phyloP scores from a whole-genome alignment of 2,888 invertebrate genomes.

The Dorcus hopei region DNA sequence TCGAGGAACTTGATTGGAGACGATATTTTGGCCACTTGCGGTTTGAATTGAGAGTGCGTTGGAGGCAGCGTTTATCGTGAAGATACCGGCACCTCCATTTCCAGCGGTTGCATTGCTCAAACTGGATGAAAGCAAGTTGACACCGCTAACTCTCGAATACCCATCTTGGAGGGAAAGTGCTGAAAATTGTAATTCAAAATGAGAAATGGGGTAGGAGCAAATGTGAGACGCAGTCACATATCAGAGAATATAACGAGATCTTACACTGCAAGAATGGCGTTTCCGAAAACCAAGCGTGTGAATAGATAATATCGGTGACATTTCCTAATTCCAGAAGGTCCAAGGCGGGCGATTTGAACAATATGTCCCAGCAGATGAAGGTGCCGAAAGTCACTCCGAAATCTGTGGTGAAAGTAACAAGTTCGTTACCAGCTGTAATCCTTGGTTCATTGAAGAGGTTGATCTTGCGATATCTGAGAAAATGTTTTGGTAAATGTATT shows the following conservation, averaged over 20 bases:
- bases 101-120: slow-evolving; percentile 22
- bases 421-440: slow-evolving; percentile 48
- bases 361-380: slow-evolving; percentile 79
- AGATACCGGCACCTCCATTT: slow-evolving; percentile 31
- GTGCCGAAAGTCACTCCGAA: slow-evolving; percentile 78
- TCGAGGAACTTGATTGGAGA: not conserved
- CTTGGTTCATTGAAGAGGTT: slow-evolving; percentile 50
- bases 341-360: slow-evolving; percentile 69
- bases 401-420: slow-evolving; percentile 67
- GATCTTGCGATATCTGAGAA: slow-evolving; percentile 41
- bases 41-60: not conserved
- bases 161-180: slow-evolving; percentile 32
- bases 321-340: slow-evolving; percentile 38
- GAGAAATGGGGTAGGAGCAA: not conserved
- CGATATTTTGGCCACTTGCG: not conserved
- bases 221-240: not conserved
- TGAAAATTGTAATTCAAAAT: slow-evolving; percentile 16
- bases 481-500: not conserved
- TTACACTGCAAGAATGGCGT: slow-evolving; percentile 71
- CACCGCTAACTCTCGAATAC: slow-evolving; percentile 29
- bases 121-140: slow-evolving; percentile 31
- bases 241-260: not conserved
- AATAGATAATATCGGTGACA: slow-evolving; percentile 61
- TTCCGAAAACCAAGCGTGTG: slow-evolving; percentile 80
- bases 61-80: slow-evolving; percentile 5